phyloP scores from a whole-genome alignment of 2,113 vertebrate species.

The Hymenochirus boettgeri region DNA sequence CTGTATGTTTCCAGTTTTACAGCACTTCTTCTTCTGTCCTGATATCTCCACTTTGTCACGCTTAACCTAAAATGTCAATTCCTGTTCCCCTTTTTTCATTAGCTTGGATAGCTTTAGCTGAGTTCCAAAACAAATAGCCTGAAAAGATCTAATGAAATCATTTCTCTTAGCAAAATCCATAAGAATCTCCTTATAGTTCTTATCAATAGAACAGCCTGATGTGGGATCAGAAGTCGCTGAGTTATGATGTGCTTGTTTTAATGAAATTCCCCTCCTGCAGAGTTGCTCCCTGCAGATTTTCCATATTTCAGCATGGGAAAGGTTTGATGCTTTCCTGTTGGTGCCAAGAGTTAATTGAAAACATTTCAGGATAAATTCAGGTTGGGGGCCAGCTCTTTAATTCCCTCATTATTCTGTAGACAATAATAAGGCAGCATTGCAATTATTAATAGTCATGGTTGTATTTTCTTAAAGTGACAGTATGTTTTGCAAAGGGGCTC shows the following conservation, averaged over 20 bases:
- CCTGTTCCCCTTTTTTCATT: constrained; percentile 60
- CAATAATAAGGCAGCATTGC: constrained; percentile 79
- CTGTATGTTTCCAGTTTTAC: not conserved
- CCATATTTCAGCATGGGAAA: constrained; percentile 82
- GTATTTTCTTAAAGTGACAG: constrained; percentile 64
- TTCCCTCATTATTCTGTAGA: constrained; percentile 74
- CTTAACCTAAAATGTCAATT: constrained; percentile 11
- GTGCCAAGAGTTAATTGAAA: constrained; percentile 89
- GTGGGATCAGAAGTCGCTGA: constrained; percentile 68
- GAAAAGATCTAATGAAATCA: constrained; percentile 68
- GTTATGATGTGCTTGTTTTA: constrained; percentile 81
- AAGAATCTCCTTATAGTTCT: constrained; percentile 60
- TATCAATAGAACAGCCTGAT: constrained; percentile 72
- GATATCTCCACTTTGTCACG: constrained; percentile 4
- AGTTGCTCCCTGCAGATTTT: constrained; percentile 79
- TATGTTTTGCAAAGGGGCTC: constrained; percentile 55
- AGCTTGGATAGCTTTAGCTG: constrained; percentile 63
- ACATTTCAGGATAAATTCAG: constrained; percentile 78
- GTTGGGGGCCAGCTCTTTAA: constrained; percentile 64
- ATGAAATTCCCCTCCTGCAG: constrained; percentile 81
- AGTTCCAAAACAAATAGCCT: constrained; percentile 59
- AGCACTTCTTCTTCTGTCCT: constrained; percentile 16
- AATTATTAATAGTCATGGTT: constrained; percentile 71
- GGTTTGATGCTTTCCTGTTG: constrained; percentile 75
- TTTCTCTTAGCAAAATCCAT: constrained; percentile 73